phyloP scores from a whole-genome alignment of 2,888 invertebrate species.

The Gastracanthus pulcherrimus region DNA sequence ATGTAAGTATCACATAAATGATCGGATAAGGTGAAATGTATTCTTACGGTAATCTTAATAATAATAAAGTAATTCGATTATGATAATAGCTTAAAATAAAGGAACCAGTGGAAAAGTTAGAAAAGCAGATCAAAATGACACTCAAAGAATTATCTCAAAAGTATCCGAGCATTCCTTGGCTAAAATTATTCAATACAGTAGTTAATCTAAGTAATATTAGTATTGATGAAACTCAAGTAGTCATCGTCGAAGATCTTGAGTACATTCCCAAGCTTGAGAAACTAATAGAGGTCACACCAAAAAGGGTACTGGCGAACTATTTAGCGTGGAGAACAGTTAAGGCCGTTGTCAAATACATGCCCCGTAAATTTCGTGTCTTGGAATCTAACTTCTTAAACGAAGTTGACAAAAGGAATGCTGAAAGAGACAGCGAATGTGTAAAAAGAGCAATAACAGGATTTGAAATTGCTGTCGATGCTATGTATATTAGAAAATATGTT shows the following conservation, averaged over 20 bases:
- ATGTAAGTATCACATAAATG: conserved; percentile 57
- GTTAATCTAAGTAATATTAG: conserved; percentile 83
- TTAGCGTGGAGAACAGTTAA: conserved; percentile 78
- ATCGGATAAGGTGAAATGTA: no score
- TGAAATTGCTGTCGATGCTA: no score
- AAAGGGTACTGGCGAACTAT: conserved; percentile 79
- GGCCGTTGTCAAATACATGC: conserved; percentile 71
- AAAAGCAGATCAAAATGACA: conserved; percentile 90
- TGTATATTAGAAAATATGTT: conserved; percentile 91
- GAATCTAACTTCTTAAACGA: conserved; percentile 73
- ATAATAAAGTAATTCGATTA: no score
- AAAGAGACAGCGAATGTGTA: no score
- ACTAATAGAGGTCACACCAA: conserved; percentile 23
- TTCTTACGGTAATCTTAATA: no score
- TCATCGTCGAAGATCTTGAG: conserved; percentile 89
- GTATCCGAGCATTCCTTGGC: conserved; percentile 88
- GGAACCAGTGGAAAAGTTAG: conserved; percentile 91
- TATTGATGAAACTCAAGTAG: conserved; percentile 83
- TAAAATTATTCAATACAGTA: conserved; percentile 88
- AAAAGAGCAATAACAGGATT: no score
- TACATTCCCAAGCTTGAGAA: conserved; percentile 31
- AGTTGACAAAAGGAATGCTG: no score
- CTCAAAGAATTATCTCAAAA: conserved; percentile 87
- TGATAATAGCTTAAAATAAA: no score
- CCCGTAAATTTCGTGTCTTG: conserved; percentile 69